phyloP scores from a whole-genome alignment of 1,140 invertebrate species.

The Oncopeltus fasciatus region DNA sequence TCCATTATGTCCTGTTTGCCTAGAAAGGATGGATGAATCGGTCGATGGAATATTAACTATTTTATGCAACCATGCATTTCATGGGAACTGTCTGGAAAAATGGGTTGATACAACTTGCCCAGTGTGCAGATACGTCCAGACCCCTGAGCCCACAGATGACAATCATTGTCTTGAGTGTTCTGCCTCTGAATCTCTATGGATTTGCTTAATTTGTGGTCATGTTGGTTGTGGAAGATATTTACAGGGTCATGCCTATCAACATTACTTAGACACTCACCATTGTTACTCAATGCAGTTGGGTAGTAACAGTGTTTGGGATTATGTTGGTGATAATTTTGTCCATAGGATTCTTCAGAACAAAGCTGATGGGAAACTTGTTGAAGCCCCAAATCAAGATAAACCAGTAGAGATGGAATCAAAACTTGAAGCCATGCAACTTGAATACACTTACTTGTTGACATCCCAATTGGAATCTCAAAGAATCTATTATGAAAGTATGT shows the following conservation, averaged over 20 bases:
- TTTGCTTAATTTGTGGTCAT: slow-evolving; percentile 96
- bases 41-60: slow-evolving; percentile 95
- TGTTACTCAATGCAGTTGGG: slow-evolving; percentile 93
- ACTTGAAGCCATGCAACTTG: slow-evolving; percentile 80
- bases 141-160: slow-evolving; percentile 72
- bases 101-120: slow-evolving; percentile 83
- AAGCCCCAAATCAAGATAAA: slow-evolving; percentile 40
- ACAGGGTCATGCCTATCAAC: slow-evolving; percentile 57
- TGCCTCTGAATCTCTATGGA: slow-evolving; percentile 78
- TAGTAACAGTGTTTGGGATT: slow-evolving; percentile 96
- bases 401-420: slow-evolving; percentile 58
- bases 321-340: slow-evolving; percentile 91
- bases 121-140: slow-evolving; percentile 72
- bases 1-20: slow-evolving; percentile 92
- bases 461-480: slow-evolving; percentile 91
- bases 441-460: slow-evolving; percentile 94
- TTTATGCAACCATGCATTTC: slow-evolving; percentile 96
- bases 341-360: slow-evolving; percentile 92
- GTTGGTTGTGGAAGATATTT: slow-evolving; percentile 86
- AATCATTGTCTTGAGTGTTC: slow-evolving; percentile 74
- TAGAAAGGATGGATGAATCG: slow-evolving; percentile 96
- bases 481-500: slow-evolving; percentile 77
- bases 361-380: slow-evolving; percentile 92
- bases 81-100: slow-evolving; percentile 82
- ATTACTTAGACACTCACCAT: slow-evolving; percentile 89